phyloP scores from a whole-genome alignment of 1,140 invertebrate genomes.

The Druon quercuslanigerum region DNA sequence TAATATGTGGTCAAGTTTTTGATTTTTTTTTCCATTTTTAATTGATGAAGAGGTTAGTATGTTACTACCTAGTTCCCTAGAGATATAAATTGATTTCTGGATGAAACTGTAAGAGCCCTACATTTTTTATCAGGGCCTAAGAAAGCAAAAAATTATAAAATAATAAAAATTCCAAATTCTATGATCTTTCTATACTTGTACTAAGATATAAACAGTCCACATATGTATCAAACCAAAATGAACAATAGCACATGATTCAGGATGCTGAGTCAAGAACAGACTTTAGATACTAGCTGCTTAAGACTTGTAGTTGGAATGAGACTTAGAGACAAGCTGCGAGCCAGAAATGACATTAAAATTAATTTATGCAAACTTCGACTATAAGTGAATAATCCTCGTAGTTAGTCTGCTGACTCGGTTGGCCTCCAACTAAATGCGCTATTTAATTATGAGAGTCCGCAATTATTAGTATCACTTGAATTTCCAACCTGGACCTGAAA shows the following conservation, averaged over 20 bases:
- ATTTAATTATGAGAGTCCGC: slow-evolving; percentile 67
- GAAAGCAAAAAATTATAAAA: no score
- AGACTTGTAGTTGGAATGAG: slow-evolving; percentile 49
- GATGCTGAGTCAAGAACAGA: slow-evolving; percentile 12
- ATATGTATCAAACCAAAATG: neutral
- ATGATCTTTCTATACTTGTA: no score
- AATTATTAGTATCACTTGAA: slow-evolving; percentile 55
- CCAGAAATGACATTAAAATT: slow-evolving; percentile 61
- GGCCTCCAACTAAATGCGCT: slow-evolving; percentile 57
- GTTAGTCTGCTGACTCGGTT: slow-evolving; percentile 51
- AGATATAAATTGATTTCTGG: no score
- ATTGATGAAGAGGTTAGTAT: no score
- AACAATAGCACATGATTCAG: neutral
- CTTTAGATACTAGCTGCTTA: slow-evolving; percentile 35
- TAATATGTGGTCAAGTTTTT: no score
- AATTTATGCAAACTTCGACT: slow-evolving; percentile 61
- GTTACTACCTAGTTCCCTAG: no score
- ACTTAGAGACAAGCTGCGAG: slow-evolving; percentile 57
- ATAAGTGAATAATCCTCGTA: slow-evolving; percentile 64
- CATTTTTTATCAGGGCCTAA: no score
- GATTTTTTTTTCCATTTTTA: no score
- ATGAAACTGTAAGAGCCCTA: no score
- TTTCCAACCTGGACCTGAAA: slow-evolving; percentile 39
- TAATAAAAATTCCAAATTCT: no score
- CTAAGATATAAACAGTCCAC: neutral